Conservation (phyloP, 2,797 vertebrate species). For the Syngnathus acus region DNA sequence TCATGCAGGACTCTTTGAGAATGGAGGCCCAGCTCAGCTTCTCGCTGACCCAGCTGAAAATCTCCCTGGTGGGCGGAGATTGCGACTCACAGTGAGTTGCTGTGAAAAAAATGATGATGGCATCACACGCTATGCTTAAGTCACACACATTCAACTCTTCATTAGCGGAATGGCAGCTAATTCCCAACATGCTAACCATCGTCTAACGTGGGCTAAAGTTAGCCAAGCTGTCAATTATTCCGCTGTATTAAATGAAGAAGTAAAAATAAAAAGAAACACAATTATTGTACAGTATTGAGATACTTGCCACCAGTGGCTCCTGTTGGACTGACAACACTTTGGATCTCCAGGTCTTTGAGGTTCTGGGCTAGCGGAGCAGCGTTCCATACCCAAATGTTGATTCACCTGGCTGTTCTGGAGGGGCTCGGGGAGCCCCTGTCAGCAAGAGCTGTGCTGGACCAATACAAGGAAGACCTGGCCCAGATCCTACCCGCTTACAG, state of each 20-base stretch:
- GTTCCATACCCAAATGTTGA: constrained; percentile 63
- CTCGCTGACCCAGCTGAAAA: constrained; percentile 63
- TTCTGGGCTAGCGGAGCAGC: constrained; percentile 62
- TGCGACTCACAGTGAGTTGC: constrained; percentile 54
- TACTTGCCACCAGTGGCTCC: too few relatives aligned
- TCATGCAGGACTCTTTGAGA: constrained; percentile 54
- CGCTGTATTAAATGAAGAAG: too few relatives aligned
- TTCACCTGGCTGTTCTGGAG: constrained; percentile 54
- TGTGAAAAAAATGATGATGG: too few relatives aligned
- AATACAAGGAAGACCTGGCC: constrained; percentile 56
- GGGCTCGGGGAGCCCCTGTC: constrained; percentile 34
- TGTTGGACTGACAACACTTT: neutral
- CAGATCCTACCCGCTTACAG: constrained; percentile 58
- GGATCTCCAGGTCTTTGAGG: constrained; percentile 46
- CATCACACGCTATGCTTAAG: too few relatives aligned
- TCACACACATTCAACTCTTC: too few relatives aligned
- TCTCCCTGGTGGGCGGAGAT: constrained; percentile 48
- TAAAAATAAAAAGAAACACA: neutral
- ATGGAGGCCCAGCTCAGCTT: constrained; percentile 63
- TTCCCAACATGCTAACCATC: too few relatives aligned
- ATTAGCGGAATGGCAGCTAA: too few relatives aligned
- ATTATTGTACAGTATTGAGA: neutral
- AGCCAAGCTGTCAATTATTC: too few relatives aligned
- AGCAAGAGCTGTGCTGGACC: constrained; percentile 49
- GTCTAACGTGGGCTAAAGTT: too few relatives aligned